These are phyloP conservation scores for Papilio demoleus DNA, from an alignment of 2,888 invertebrate genomes.

Conservation along the genomic window DNA sequence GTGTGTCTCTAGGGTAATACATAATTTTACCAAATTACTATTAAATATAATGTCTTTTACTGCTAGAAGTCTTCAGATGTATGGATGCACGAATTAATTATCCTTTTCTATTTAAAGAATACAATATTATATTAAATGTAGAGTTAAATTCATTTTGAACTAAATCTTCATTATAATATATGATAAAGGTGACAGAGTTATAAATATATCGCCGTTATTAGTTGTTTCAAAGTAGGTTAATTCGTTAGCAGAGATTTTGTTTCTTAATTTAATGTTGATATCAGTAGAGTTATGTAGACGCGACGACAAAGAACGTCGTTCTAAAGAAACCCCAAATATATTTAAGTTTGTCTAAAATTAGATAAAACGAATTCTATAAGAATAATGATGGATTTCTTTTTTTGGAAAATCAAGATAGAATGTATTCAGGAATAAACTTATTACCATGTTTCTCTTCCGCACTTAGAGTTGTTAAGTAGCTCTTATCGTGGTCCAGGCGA, in stretches of 20 bases:
- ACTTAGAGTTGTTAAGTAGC: too few species aligned
- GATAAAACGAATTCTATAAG: neutral
- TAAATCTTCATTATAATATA: constrained; percentile 14
- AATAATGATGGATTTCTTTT: neutral
- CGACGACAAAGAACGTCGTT: constrained; percentile 24
- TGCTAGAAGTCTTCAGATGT: too few species aligned
- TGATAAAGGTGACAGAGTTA: constrained; percentile 20
- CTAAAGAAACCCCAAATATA: neutral
- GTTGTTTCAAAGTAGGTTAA: constrained; percentile 28
- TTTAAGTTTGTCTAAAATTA: too few species aligned
- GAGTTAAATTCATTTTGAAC: neutral
- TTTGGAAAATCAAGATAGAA: too few species aligned
- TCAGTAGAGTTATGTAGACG: constrained; percentile 4
- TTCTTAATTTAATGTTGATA: constrained; percentile 19
- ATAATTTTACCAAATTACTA: neutral
- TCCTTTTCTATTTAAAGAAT: neutral
- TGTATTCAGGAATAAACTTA: too few species aligned
- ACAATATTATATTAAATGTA: neutral
- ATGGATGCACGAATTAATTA: neutral
- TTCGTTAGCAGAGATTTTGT: constrained; percentile 12
- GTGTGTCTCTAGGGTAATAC: neutral
- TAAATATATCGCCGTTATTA: constrained; percentile 27
- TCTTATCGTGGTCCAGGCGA: too few species aligned
- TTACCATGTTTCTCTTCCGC: too few species aligned
- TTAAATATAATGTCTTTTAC: too few species aligned